Base-by-base conservation (phyloP, 2,888 invertebrate species). In the Petrolisthes cinctipes region DNA sequence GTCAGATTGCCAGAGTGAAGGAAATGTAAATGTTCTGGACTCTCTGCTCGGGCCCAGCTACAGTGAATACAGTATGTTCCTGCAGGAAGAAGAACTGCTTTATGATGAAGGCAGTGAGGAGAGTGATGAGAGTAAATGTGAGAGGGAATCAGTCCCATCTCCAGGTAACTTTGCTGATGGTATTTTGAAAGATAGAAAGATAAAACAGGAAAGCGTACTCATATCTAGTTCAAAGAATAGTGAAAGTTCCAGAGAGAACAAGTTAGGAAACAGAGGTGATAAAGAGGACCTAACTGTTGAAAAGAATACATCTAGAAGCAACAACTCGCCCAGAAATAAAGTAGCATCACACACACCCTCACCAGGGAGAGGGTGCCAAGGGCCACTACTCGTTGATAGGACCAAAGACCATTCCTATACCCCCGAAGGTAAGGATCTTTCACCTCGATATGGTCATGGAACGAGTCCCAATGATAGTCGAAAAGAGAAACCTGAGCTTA, bases 101-200 rank as follows among this genome's bases (percentile, higher is more conserved):
- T 86, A 86, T 54, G 86, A 86, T 82, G 86, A 75, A 7, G 86
- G 66, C 56, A 82, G 75, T 66, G 86, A 82, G 11, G 75, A 75
- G 4, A 75, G 61, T 61, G 86, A 86, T 11, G 82, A 79, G 7
- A 51, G 81, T 9, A 56, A 85, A 17, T 23, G 54, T 7, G 76
- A 82, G 6, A 71, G 53, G 23, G 20, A 20, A 23, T 7, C 53
- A 7, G 9, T 53, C 17, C 71, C 51, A 20, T 3, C 53, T 82
- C 20, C 11, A 23, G n/a, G 37, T 37, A 37, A 37, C 37, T 37
- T 37, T 37, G 37, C 37, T 37, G 37, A 37, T 37, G 37, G 11
- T 20, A 20, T n/a, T 11, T 4, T 9, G n/a, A 54, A 79, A 20
- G 4, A 57, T 23, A 14, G 17, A 61, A 61, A 17, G 37, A 37